These are phyloP conservation scores for Hyperopisus bebe DNA, from an alignment of 2,113 vertebrate genomes.

Conservation along the genomic window DNA sequence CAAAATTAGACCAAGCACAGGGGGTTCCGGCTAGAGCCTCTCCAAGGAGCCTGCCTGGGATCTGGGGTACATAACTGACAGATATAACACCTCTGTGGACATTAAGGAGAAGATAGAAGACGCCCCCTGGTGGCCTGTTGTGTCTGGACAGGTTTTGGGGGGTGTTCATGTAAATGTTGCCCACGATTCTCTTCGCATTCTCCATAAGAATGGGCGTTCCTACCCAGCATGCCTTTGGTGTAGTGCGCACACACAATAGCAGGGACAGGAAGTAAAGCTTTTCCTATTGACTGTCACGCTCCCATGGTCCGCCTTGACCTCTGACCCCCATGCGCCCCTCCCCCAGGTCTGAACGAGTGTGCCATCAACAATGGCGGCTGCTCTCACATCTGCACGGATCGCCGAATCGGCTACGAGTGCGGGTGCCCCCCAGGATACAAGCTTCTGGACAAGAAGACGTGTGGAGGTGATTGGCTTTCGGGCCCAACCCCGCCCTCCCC, in stretches of 20 bases:
- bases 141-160: background rate
- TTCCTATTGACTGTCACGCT: background rate
- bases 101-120: background rate
- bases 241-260: background rate
- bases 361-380: constrained; percentile 88
- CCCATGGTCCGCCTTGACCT: background rate
- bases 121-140: background rate
- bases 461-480: constrained; percentile 73
- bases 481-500: constrained; percentile 44
- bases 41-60: background rate
- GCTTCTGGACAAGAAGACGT: constrained; percentile 93
- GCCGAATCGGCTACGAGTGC: constrained; percentile 86
- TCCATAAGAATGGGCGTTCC: background rate
- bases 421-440: constrained; percentile 85
- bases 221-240: background rate
- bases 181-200: background rate
- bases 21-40: background rate
- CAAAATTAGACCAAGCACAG: background rate
- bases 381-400: constrained; percentile 88
- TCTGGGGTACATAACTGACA: background rate
- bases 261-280: background rate
- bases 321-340: constrained; percentile 23
- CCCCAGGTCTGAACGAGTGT: constrained; percentile 69
- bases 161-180: background rate
- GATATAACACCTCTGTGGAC: background rate